Conservation (phyloP, 2,888 invertebrate genomes). For the Sesia bembeciformis region DNA sequence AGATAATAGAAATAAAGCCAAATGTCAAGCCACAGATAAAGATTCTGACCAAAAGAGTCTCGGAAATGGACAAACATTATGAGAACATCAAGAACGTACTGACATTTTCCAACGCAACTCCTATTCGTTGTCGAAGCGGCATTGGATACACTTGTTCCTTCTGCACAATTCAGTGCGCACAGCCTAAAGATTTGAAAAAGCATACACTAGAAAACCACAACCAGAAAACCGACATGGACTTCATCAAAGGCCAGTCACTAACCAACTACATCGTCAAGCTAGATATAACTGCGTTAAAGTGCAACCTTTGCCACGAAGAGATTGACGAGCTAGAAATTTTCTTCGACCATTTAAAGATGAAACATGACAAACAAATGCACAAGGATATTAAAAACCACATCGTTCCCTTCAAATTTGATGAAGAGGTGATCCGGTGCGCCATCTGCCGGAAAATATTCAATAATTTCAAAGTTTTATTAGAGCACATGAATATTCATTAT, state of each 20-base stretch:
- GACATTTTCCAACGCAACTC: constrained; percentile 23
- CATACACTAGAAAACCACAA: constrained; percentile 32
- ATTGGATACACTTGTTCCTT: constrained; percentile 41
- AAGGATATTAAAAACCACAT: constrained; percentile 25
- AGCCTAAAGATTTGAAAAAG: constrained; percentile 31
- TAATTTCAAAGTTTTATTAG: constrained; percentile 30
- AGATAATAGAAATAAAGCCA: background rate
- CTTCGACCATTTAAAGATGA: constrained; percentile 21
- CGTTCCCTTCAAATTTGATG: constrained; percentile 31
- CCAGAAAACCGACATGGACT: constrained; percentile 27
- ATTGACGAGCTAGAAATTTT: constrained; percentile 18
- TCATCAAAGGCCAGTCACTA: constrained; percentile 22
- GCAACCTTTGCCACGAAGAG: constrained; percentile 9
- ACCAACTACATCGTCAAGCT: constrained; percentile 15
- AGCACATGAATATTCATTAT: constrained; percentile 37
- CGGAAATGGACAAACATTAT: constrained; percentile 41
- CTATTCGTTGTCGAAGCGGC: constrained; percentile 30
- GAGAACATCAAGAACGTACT: constrained; percentile 40
- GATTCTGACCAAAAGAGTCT: background rate
- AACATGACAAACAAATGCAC: constrained; percentile 22
- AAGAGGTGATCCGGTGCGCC: constrained; percentile 24
- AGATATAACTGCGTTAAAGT: constrained; percentile 13
- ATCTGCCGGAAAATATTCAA: constrained; percentile 24
- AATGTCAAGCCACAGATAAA: background rate
- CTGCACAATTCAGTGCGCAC: constrained; percentile 38